Base-by-base conservation (phyloP, 2,888 invertebrate genomes). In the Mesorhabditis belari region DNA sequence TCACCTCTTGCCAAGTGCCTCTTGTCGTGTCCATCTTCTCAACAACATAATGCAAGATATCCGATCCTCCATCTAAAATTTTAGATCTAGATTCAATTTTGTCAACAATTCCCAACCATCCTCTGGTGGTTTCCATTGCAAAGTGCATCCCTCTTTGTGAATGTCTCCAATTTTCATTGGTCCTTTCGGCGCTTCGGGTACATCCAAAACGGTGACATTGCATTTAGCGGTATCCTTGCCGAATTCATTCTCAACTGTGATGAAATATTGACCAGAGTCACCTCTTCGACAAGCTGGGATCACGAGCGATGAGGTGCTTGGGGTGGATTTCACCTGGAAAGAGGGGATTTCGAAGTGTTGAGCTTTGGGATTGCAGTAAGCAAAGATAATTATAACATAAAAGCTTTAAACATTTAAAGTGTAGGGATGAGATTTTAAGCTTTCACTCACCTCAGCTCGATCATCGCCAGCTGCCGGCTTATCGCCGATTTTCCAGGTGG, bases 31-130 rank as follows among this genome's bases (percentile, higher is more conserved):
- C 96, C 92, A 94, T 92, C 84, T 96, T 98, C 82, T 98, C 96
- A 61, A 98, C 88, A 29, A 83, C 81, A 81, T 94, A 94, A 82
- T 94, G 92, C 2, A 92, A 85, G 76, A 98, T 91, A 49, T 92
- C 92, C 61, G 90, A 90, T 49, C 96, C 96, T 71, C 96, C 96
- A 82, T 95, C 93, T n/a, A n/a, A n/a, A n/a, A n/a, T n/a, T n/a
- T n/a, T n/a, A n/a, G n/a, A n/a, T n/a, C n/a, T n/a, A n/a, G n/a
- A n/a, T n/a, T n/a, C n/a, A n/a, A n/a, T n/a, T n/a, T n/a, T n/a
- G n/a, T n/a, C n/a, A n/a, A n/a, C n/a, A n/a, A n/a, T n/a, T n/a
- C n/a, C n/a, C n/a, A n/a, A n/a, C n/a, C 90, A 80, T 96, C 93
- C 60, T 87, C 83, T 25, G 92, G 92, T 62, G 88, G 84, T 81